Conservation (phyloP, 2,888 invertebrate genomes). For the Perithous albicinctus region DNA sequence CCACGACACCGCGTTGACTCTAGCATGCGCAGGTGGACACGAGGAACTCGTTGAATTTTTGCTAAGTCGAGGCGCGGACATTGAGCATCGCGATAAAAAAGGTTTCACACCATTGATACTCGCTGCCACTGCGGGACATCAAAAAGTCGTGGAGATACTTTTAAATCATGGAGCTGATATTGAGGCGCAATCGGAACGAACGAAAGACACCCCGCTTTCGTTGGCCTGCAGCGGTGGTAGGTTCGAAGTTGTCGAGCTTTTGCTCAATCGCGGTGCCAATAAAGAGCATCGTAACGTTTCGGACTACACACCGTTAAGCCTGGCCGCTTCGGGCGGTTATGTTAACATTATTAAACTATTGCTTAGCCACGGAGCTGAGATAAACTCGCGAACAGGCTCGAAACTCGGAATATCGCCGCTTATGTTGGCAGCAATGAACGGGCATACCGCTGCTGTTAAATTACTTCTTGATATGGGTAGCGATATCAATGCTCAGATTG, state of each 20-base stretch:
- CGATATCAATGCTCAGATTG: constrained; percentile 99
- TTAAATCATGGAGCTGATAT: constrained; percentile 98
- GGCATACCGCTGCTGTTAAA: constrained; percentile 97
- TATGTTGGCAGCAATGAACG: constrained; percentile 99
- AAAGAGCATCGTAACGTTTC: constrained; percentile 99
- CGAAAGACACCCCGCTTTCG: constrained; percentile 99
- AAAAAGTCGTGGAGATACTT: constrained; percentile 96
- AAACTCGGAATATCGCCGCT: constrained; percentile 99
- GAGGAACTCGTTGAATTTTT: constrained; percentile 97
- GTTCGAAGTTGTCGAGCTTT: constrained; percentile 97
- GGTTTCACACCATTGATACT: constrained; percentile 99
- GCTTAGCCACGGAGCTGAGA: constrained; percentile 97
- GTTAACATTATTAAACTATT: constrained; percentile 98
- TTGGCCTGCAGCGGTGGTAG: constrained; percentile 98
- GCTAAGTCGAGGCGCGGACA: constrained; percentile 96
- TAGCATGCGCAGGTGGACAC: constrained; percentile 99
- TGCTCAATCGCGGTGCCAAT: constrained; percentile 95
- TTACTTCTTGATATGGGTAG: constrained; percentile 98
- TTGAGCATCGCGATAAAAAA: constrained; percentile 99
- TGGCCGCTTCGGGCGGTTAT: constrained; percentile 99
- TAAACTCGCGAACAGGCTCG: constrained; percentile 98
- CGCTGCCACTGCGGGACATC: constrained; percentile 98
- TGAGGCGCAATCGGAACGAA: constrained; percentile 99
- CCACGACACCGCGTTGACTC: constrained; percentile 98
- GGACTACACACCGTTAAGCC: constrained; percentile 99